phyloP scores from a whole-genome alignment of 1,140 invertebrate genomes.

The Bombus waltoni region DNA sequence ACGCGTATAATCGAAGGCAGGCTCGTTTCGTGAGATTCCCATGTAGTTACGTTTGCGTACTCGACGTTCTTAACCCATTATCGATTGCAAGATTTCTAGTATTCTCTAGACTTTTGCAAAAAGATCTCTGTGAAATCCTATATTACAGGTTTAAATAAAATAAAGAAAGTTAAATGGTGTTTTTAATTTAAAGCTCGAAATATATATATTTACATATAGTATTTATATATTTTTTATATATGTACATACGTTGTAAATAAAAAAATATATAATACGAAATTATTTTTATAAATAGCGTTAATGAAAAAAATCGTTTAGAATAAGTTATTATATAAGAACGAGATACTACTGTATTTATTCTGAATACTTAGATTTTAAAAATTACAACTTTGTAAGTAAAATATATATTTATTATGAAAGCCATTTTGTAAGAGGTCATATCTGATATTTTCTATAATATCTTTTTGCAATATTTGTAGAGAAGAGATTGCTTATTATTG shows the following conservation, averaged over 20 bases:
- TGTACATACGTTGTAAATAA: background rate
- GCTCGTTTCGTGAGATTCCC: background rate
- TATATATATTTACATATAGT: no score
- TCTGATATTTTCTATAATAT: no score
- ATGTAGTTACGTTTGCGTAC: background rate
- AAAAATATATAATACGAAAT: background rate
- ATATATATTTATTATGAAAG: no score
- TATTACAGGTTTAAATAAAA: background rate
- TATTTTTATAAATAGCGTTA: background rate
- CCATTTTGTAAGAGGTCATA: no score
- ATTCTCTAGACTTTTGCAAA: background rate
- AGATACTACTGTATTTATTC: no score
- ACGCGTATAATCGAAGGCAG: slow-evolving; percentile 14
- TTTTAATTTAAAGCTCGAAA: no score
- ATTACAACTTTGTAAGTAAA: no score
- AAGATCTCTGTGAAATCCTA: background rate
- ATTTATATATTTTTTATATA: no score
- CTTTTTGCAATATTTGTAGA: no score
- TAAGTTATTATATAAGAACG: background rate
- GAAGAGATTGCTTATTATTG: no score
- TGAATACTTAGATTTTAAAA: no score
- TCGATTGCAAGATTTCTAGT: background rate
- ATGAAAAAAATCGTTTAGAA: background rate
- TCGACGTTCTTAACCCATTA: background rate
- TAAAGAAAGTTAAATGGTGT: background rate